Conservation (phyloP, 2,797 vertebrate genomes). For the Gastrophryne carolinensis region DNA sequence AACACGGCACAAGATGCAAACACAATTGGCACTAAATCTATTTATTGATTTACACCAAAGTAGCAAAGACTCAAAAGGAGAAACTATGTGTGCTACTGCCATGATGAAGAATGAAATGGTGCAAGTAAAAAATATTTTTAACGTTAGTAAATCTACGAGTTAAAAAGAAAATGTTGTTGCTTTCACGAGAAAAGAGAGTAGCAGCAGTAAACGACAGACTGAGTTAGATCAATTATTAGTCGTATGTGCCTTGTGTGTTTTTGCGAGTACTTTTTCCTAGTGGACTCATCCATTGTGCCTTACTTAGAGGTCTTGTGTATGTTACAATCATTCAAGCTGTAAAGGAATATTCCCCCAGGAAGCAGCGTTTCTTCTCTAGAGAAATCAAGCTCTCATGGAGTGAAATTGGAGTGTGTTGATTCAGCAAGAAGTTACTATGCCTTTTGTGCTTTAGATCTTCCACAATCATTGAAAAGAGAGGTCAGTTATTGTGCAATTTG, state of each 20-base stretch:
- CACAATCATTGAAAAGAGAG: constrained; percentile 38
- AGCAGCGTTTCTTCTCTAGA: constrained; percentile 26
- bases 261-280: constrained; percentile 44
- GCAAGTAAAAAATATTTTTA: constrained; percentile 32
- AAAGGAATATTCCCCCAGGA: constrained; percentile 50
- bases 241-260: constrained; percentile 37
- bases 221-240: constrained; percentile 48
- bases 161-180: constrained; percentile 14
- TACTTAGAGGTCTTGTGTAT: constrained; percentile 41
- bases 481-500: constrained; percentile 16
- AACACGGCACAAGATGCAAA: not conserved
- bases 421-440: constrained; percentile 47
- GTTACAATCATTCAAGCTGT: constrained; percentile 49
- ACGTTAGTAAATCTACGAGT: constrained; percentile 40
- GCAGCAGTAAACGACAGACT: constrained; percentile 36
- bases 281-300: constrained; percentile 45
- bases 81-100: constrained; percentile 7
- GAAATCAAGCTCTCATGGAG: constrained; percentile 47
- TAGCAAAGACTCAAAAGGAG: too few species aligned
- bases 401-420: constrained; percentile 51
- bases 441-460: constrained; percentile 34
- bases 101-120: constrained; percentile 38
- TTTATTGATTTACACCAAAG: too few species aligned
- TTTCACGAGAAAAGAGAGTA: constrained; percentile 20
- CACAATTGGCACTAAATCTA: not conserved